Evolutionary conservation across 2,797 vertebrate species (phyloP).

Genomic region (Thripadectes ignobilis): DNA sequence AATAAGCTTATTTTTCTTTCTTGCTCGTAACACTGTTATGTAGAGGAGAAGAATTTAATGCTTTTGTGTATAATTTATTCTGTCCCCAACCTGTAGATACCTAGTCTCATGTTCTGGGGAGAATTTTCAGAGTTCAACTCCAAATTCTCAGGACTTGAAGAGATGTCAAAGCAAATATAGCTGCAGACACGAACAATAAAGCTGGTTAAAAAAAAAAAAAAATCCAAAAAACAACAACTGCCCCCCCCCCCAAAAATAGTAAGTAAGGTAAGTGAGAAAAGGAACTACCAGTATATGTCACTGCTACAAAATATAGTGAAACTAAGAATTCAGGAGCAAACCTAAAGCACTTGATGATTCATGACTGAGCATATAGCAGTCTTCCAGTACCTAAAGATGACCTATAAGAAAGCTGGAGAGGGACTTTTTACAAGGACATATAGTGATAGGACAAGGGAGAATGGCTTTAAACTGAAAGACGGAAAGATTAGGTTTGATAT

Average conservation of each 20-base stretch:
- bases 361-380: neutral
- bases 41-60: neutral
- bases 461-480: neutral
- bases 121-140: neutral
- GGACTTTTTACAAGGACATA: neutral
- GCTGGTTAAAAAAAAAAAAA: neutral
- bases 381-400: fast-evolving
- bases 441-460: neutral
- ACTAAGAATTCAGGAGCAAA: neutral
- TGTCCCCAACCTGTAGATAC: neutral
- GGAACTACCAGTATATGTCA: neutral
- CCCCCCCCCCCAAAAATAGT: too few species aligned
- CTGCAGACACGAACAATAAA: neutral
- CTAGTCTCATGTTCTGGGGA: neutral
- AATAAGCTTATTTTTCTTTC: neutral
- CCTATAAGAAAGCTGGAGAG: neutral
- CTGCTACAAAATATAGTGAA: neutral
- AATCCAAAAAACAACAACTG: too few species aligned
- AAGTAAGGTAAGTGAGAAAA: neutral
- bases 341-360: neutral
- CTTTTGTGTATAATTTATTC: neutral
- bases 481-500: neutral
- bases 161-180: neutral
- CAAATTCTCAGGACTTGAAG: neutral
- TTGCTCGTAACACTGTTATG: neutral